A percentile compares a stretch with the other conserved stretches of the same genome.
Evolutionary conservation across 53 echinoderm and acorn worm species (phyloP).

Genomic region (Zoroaster sp.): DNA sequence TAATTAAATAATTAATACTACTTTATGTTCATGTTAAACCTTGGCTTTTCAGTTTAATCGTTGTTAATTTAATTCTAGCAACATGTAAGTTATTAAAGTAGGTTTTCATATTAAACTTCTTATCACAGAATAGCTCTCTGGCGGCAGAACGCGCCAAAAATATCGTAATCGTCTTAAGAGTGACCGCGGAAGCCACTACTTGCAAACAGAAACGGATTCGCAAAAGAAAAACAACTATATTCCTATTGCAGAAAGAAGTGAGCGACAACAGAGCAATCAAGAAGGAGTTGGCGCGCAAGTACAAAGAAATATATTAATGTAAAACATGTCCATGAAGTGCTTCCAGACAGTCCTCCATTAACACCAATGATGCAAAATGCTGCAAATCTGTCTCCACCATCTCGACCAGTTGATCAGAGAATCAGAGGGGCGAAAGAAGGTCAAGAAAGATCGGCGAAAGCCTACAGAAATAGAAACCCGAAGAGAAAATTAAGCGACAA

Average conservation of each 20-base stretch:
- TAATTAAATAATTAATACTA: neutral
- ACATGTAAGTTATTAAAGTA: neutral
- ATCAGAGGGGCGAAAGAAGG: no score
- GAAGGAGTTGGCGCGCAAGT: neutral
- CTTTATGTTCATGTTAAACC: neutral
- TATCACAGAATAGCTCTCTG: conserved; percentile 43
- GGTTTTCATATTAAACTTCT: conserved; percentile 2
- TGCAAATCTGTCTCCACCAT: neutral
- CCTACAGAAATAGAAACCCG: neutral
- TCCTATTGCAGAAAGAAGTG: no score
- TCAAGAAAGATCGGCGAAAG: no score
- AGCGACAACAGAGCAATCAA: conserved; percentile 3
- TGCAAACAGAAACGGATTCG: conserved; percentile 33
- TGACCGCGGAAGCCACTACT: neutral
- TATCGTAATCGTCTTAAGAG: conserved; percentile 20
- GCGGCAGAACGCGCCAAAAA: conserved; percentile 43
- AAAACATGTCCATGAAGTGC: no score
- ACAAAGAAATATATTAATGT: conserved; percentile 16
- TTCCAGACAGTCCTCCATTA: no score
- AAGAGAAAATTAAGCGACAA: neutral
- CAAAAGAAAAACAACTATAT: neutral
- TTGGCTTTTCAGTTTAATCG: no score
- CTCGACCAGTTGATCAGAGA: no score
- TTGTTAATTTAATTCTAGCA: no score
- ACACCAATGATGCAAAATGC: no score